These are phyloP conservation scores for Pseudobourletiella spinata DNA, from an alignment of 1,140 invertebrate genomes.

Conservation along the genomic window DNA sequence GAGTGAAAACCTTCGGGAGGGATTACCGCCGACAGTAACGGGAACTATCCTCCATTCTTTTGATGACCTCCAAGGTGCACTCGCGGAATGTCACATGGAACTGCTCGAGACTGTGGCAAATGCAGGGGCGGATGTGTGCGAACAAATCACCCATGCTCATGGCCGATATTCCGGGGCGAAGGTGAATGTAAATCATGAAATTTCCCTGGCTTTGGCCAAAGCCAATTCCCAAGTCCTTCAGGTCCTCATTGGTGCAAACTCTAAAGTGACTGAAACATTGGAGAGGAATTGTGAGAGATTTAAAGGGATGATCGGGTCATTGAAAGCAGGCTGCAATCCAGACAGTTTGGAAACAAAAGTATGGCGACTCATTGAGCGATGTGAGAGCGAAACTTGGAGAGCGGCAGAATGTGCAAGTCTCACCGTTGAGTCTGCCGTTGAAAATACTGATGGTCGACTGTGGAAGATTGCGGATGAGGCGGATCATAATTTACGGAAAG, in stretches of 20 bases:
- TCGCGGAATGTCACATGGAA: not conserved
- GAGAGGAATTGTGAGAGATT: not conserved
- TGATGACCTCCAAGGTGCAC: not conserved
- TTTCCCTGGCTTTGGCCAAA: not conserved
- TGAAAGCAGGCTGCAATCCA: not conserved
- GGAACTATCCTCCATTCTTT: not conserved
- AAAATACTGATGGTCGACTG: not conserved
- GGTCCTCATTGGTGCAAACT: not conserved
- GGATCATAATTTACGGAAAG: not conserved
- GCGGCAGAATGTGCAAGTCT: not conserved
- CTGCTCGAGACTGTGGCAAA: not conserved
- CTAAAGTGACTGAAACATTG: not conserved
- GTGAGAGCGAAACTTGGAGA: not conserved
- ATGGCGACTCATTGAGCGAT: not conserved
- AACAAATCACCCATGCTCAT: not conserved
- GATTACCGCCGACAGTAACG: not conserved
- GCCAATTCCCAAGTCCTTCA: slow-evolving; percentile 1
- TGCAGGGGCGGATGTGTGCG: not conserved
- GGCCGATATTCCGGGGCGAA: not conserved
- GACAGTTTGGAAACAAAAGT: not conserved
- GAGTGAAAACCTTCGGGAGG: not conserved
- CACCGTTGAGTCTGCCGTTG: not conserved
- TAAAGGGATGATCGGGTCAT: not conserved
- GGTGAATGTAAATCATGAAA: slow-evolving; percentile 3
- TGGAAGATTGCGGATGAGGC: slow-evolving; percentile 4